These are phyloP conservation scores for Morone chrysops DNA, from an alignment of 2,113 vertebrate species.

Conservation along the genomic window DNA sequence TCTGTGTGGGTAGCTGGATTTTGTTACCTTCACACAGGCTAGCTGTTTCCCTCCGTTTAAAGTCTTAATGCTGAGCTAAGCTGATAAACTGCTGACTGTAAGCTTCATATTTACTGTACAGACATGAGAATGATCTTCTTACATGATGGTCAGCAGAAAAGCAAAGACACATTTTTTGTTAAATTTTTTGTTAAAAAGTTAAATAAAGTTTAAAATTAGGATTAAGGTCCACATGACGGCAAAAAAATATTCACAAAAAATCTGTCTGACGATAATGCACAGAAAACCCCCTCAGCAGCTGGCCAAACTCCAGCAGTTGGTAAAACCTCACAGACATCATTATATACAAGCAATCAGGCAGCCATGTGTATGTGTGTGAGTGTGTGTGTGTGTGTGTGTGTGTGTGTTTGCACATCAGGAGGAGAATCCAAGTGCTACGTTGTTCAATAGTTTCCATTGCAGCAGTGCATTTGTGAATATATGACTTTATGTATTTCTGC, in stretches of 20 bases:
- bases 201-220: neutral
- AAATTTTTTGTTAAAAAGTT: no score
- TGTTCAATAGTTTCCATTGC: constrained; percentile 25
- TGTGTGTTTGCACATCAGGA: neutral
- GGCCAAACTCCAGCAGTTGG: constrained; percentile 46
- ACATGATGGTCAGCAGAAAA: neutral
- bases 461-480: constrained; percentile 19
- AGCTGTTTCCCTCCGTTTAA: no score
- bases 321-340: constrained; percentile 53
- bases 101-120: neutral
- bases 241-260: neutral
- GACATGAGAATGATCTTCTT: neutral
- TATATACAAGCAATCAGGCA: constrained; percentile 55
- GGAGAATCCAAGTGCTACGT: constrained; percentile 12
- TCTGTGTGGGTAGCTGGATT: no score
- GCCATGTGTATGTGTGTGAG: constrained; percentile 11
- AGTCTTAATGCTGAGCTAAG: constrained; percentile 1
- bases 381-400: constrained; percentile 3
- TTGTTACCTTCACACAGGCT: no score
- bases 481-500: constrained; percentile 10
- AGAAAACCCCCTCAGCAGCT: constrained; percentile 38
- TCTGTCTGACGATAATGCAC: no score
- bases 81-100: neutral
- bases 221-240: no score
- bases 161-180: no score